A percentile compares a stretch with the other conserved stretches of the same genome.
Conservation (phyloP, 2,888 invertebrate species). For the Panzeria rudis region DNA sequence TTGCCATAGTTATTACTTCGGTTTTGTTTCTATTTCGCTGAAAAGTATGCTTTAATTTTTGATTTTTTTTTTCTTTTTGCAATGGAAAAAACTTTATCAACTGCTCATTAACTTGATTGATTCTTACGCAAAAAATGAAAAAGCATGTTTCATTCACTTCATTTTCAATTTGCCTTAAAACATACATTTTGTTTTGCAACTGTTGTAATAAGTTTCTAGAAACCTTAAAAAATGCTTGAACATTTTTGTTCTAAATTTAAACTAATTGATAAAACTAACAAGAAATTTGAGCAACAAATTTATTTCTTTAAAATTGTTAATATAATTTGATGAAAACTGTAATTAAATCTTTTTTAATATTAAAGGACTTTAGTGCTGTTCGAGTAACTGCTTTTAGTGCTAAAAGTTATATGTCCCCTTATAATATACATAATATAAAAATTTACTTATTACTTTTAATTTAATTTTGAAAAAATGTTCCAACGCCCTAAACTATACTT, state of each 20-base stretch:
- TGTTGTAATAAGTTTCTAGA: background rate
- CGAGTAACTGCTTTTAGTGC: too few relatives aligned
- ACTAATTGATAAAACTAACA: too few relatives aligned
- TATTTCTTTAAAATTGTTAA: too few relatives aligned
- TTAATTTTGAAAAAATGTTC: background rate
- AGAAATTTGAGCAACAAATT: too few relatives aligned
- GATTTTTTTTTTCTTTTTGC: background rate
- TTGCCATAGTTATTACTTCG: conserved; percentile 6
- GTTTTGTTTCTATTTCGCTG: conserved; percentile 4
- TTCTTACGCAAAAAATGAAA: background rate
- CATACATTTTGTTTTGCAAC: background rate
- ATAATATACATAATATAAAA: too few relatives aligned
- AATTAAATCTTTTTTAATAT: too few relatives aligned
- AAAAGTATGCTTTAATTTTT: conserved; percentile 7
- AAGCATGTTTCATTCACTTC: background rate
- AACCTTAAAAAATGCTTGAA: background rate
- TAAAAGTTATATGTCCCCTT: too few relatives aligned
- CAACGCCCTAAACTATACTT: conserved; percentile 19
- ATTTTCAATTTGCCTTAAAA: background rate
- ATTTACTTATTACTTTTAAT: background rate
- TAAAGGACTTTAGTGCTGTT: too few relatives aligned
- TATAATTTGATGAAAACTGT: too few relatives aligned
- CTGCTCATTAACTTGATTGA: conserved; percentile 29
- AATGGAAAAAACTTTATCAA: conserved; percentile 1
- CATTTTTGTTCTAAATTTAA: background rate